Base-by-base conservation (phyloP, 2,113 vertebrate genomes). In the Mellivora capensis region DNA sequence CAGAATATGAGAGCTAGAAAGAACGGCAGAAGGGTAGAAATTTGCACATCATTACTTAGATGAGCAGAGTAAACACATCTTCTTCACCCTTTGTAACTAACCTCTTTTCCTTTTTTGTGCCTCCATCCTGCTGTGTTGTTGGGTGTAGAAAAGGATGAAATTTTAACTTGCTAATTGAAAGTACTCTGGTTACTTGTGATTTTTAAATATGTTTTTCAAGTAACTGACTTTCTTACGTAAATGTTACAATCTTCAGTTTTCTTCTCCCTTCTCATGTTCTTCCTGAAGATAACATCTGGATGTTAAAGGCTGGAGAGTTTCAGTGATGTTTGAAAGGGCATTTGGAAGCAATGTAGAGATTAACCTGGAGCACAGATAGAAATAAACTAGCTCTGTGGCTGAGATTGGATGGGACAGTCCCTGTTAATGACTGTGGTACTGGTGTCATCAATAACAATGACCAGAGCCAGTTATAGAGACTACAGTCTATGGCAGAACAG, bases 131-230 rank as follows among this genome's bases (percentile, higher is more conserved):
- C 72, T 94, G 42, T 27, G 17, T 64, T 82, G 87, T 27, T 67
- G 31, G 14, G 11, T 83, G 1, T 69, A 59, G 20, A 64, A 77
- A 87, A 87, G 18, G 11, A 90, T 11, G 21, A 57, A 13, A 90
- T 87, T 83, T 93, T 69, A 87, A 57, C 34, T 89, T 82, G 7
- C 57, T 87, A 95, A 92, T 81, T 97, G 44, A 83, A 93, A 84
- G 4, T 49, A 81, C 5, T 59, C 5, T 67, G 44, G 57, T 57
- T 67, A n/a, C n/a, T 90, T 94, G 18, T 89, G 44, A 91, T 94
- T 79, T 91, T 62, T 82, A 86, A 76, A 67, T 90, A 1, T 67
- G 11, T 25, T 74, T 96, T 97, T 82, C 74, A 85, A 61, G 61
- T 67, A 52, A 44, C 5, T 76, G 13, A 25, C 44, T 59, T 71